phyloP scores from a whole-genome alignment of 2,113 vertebrate genomes.

The Nerophis lumbriciformis region DNA sequence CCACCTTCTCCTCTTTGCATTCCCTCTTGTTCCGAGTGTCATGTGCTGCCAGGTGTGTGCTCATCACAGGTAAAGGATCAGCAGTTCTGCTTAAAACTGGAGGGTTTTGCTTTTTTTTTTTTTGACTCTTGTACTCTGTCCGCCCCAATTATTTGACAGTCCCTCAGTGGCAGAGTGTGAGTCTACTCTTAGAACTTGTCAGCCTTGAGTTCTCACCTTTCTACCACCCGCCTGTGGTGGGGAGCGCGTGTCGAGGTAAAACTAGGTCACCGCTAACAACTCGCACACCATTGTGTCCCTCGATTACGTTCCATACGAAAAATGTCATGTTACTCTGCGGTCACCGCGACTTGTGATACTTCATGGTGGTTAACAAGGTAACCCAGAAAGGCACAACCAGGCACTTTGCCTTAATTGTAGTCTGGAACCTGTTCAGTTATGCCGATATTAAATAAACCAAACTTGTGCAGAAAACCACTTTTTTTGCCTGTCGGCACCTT shows the following conservation, averaged over 20 bases:
- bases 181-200: conserved; percentile 4
- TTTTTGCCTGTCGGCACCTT: too few species aligned
- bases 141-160: neutral
- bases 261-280: conserved; percentile 15
- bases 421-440: neutral
- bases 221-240: conserved; percentile 2
- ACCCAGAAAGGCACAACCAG: conserved; percentile 1
- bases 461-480: neutral
- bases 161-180: neutral
- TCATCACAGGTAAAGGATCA: too few species aligned
- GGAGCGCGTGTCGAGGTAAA: conserved; percentile 15
- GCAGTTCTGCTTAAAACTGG: too few species aligned
- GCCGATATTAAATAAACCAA: neutral
- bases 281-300: conserved; percentile 10
- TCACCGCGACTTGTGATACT: conserved; percentile 20
- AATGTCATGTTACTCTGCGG: conserved; percentile 39
- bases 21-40: too few species aligned
- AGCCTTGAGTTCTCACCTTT: conserved; percentile 14
- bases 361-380: conserved; percentile 3
- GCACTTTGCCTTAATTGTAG: neutral
- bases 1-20: too few species aligned
- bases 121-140: neutral
- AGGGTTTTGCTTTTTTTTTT: neutral
- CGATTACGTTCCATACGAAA: conserved; percentile 33
- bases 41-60: too few species aligned